These are phyloP conservation scores for Pristionchus japonicus DNA, from an alignment of 2,888 invertebrate genomes.

Conservation along the genomic window DNA sequence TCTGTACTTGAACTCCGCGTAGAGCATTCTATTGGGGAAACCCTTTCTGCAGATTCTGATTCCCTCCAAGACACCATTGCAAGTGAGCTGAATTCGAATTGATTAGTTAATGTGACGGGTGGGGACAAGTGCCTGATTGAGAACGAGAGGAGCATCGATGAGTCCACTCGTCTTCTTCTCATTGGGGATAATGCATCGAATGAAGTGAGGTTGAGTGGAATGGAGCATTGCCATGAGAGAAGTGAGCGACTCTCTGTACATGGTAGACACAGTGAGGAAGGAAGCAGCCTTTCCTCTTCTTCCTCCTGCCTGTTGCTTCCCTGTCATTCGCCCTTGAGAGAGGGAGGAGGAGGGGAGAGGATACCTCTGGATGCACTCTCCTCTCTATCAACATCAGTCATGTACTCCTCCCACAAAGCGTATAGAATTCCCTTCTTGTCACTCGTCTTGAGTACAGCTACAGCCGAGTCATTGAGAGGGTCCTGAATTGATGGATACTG, in stretches of 20 bases:
- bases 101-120: conserved; percentile 83
- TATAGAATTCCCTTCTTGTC: conserved; percentile 68
- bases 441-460: conserved; percentile 82
- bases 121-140: conserved; percentile 91
- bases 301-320: conserved; percentile 65
- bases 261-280: conserved; percentile 74
- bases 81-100: conserved; percentile 87
- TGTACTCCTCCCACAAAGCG: conserved; percentile 73
- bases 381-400: too few relatives aligned
- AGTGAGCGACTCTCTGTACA: conserved; percentile 73
- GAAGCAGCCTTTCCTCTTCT: conserved; percentile 75
- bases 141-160: conserved; percentile 97
- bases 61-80: conserved; percentile 99
- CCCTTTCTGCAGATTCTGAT: conserved; percentile 99
- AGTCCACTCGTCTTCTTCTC: conserved; percentile 79
- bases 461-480: conserved; percentile 99
- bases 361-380: conserved; percentile 70
- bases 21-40: conserved; percentile 96
- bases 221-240: conserved; percentile 75
- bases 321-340: too few relatives aligned
- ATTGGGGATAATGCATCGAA: conserved; percentile 77
- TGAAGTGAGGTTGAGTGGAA: conserved; percentile 75
- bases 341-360: too few relatives aligned
- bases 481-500: conserved; percentile 81
- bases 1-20: conserved; percentile 99